Evolutionary conservation across 2,888 invertebrate species (phyloP).

Genomic region (Cistogaster globosa): DNA sequence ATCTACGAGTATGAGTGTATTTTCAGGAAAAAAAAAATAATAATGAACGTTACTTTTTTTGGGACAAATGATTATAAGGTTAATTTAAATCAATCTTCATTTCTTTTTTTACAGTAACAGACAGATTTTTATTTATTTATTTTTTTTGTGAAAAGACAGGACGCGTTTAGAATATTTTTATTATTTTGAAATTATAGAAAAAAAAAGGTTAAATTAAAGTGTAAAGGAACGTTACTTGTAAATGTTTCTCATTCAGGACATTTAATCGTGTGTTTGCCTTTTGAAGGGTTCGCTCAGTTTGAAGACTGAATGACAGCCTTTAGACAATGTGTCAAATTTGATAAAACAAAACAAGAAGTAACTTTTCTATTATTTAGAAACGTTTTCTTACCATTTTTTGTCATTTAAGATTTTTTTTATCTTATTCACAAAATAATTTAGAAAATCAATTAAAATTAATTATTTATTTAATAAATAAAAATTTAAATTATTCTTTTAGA

Average conservation of each 20-base stretch:
- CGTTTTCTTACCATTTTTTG: too few species aligned
- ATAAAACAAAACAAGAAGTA: conserved; percentile 19
- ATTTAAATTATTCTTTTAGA: too few species aligned
- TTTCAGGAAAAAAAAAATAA: conserved; percentile 20
- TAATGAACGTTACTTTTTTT: conserved; percentile 52
- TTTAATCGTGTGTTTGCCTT: conserved; percentile 6
- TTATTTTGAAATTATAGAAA: conserved; percentile 1
- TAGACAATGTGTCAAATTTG: conserved; percentile 52
- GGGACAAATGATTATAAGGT: conserved; percentile 54
- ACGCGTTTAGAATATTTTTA: conserved; percentile 39
- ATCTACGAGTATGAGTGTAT: conserved; percentile 7
- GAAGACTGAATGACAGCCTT: conserved; percentile 58
- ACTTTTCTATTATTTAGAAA: neutral
- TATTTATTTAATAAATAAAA: conserved; percentile 48
- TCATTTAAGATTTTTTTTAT: neutral
- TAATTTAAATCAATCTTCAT: conserved; percentile 67
- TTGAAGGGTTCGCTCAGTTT: conserved; percentile 61
- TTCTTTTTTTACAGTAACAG: conserved; percentile 1
- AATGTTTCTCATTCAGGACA: neutral
- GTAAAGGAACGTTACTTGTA: conserved; percentile 47
- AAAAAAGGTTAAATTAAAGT: conserved; percentile 41
- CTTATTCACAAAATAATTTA: neutral
- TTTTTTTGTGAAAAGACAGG: conserved; percentile 5
- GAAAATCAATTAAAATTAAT: conserved; percentile 56
- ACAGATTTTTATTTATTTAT: conserved; percentile 1